Evolutionary conservation across 2,797 vertebrate species (phyloP).

Genomic region (Dendrocincla tyrannina): DNA sequence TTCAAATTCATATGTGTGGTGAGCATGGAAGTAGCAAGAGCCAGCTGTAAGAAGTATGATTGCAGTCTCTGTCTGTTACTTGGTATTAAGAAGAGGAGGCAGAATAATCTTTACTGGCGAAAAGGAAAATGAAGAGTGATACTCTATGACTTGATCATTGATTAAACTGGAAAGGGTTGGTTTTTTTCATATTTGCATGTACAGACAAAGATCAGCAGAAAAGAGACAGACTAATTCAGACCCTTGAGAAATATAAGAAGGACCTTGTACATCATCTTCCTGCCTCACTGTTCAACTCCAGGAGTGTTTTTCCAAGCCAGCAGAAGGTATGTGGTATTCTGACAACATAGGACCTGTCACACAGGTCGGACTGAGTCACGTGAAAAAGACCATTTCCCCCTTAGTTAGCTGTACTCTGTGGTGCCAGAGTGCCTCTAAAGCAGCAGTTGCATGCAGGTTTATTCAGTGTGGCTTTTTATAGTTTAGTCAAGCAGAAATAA

Average conservation of each 20-base stretch:
- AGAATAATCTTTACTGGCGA: background rate
- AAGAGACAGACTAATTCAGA: constrained; percentile 61
- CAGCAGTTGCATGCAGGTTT: background rate
- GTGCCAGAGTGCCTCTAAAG: background rate
- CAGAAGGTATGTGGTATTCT: constrained; percentile 18
- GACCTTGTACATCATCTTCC: background rate
- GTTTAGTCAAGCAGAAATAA: background rate
- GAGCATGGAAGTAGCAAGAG: background rate
- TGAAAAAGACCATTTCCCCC: background rate
- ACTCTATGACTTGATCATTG: background rate
- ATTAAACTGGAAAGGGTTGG: background rate
- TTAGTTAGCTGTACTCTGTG: background rate
- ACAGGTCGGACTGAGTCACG: background rate
- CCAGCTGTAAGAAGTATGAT: background rate
- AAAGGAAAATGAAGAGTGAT: background rate
- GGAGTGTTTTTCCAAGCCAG: constrained; percentile 34
- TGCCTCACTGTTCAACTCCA: background rate
- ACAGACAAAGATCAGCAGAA: constrained; percentile 69
- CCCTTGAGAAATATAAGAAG: constrained; percentile 40
- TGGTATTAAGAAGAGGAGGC: background rate
- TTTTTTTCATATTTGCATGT: background rate
- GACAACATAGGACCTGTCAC: background rate
- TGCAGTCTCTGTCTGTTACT: background rate
- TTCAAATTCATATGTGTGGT: background rate
- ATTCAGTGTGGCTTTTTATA: background rate